Evolutionary conservation across 2,888 invertebrate species (phyloP), one percentile per base, ranked within the genome.

Genomic region (Tenthredo amoena): DNA sequence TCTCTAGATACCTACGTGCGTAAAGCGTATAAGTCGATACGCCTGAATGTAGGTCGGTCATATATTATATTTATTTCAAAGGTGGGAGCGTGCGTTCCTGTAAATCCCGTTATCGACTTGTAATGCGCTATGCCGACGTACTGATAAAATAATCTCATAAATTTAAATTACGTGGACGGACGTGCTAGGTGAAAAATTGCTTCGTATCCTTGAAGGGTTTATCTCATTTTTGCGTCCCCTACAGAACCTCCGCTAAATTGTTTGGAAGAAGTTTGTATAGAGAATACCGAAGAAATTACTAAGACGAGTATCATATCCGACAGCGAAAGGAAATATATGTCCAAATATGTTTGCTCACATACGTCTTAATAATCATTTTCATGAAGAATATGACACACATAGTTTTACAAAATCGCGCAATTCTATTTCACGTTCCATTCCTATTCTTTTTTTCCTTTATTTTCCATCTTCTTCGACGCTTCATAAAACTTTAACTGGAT

Each of bases 111-210:
- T 81, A 81, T 81, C 81, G 81, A 81, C 81, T 81, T 71, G 83
- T 83, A 83, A 83, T 71, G 47, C 83, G 71, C 31, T 21, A 50
- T 40, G 68, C 47, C 83, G 47, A 83, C 87, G 68, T 43, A 9
- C 18, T 84, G 79, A 88, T 87, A 82, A 88, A 89, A 87, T 87
- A 89, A 88, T 86, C 79, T 86, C 86, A 88, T 89, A 88, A 89
- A 89, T 89, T 87, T 85, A 79, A 86, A 88, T 87, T 87, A 89
- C 85, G 62, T 83, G 34, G 26, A 34, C 50, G 86, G 58, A 86
- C 79, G 84, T 37, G 81, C 72, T 85, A 85, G 86, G 65, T 89
- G 89, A 89, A 89, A 89, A 89, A 89, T 89, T 87, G 86, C 65
- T 72, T 62, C 71, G 87, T 71, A 87, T 87, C 85, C 86, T 85